Conservation (phyloP, 1,140 invertebrate species). For the Sogatella furcifera region DNA sequence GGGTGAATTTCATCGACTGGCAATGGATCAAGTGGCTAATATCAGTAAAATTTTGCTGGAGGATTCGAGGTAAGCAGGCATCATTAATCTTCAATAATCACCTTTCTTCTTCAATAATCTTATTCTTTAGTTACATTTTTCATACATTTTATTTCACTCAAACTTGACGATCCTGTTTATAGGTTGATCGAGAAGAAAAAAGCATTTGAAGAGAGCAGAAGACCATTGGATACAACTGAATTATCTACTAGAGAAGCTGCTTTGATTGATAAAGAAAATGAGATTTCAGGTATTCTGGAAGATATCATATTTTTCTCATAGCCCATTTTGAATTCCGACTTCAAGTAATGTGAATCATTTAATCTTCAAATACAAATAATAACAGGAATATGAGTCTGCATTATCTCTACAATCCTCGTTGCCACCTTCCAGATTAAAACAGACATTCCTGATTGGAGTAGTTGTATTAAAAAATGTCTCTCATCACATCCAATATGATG, state of each 20-base stretch:
- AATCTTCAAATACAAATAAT: too few relatives aligned
- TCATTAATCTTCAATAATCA: too few relatives aligned
- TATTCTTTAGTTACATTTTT: too few relatives aligned
- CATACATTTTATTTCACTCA: not conserved
- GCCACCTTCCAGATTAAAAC: not conserved
- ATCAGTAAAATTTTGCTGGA: not conserved
- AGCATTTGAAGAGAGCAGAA: not conserved
- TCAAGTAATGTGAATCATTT: too few relatives aligned
- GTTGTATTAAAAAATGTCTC: not conserved
- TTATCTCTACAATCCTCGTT: too few relatives aligned
- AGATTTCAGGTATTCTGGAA: not conserved
- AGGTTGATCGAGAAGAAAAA: not conserved
- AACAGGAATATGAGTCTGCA: too few relatives aligned
- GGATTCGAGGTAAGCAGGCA: not conserved
- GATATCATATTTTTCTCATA: not conserved
- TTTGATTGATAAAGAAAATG: not conserved
- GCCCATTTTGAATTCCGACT: too few relatives aligned
- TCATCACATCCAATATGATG: not conserved
- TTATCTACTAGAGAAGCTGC: slow-evolving; percentile 1
- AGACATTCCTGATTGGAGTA: not conserved
- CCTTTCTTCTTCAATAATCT: too few relatives aligned
- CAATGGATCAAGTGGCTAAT: not conserved
- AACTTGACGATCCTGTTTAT: too few relatives aligned
- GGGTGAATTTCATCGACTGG: not conserved
- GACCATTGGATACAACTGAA: not conserved